Base-by-base conservation (phyloP, 2,797 vertebrate genomes). In the Lepus townsendii region DNA sequence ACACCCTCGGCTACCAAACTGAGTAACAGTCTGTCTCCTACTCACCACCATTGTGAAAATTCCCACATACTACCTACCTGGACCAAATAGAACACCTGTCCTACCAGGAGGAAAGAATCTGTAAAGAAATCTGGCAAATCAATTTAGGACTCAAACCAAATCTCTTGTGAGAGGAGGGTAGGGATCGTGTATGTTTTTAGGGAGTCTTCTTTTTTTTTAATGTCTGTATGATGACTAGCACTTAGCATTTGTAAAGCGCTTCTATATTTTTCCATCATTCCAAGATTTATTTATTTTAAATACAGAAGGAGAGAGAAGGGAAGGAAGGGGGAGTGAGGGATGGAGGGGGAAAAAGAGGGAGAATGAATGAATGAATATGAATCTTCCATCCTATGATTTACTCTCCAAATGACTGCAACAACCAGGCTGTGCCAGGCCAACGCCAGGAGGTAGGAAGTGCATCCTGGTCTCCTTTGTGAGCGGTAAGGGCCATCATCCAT, bases 81-180 rank as follows among this genome's bases (percentile, higher is more conserved):
- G 65, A 82, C 9, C 57, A 65, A 66, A 57, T 42, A 90, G 35
- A 68, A 57, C 6, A 22, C 27, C 24, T 82, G 27, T 86, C 8
- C 57, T 24, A 57, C 26, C 19, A 0, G 88, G 35, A 92, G 32
- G 50, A 71, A 87, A 38, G 5, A 42, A 5, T 88, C 22, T 65
- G 5, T 83, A 57, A 85, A 83, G 54, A 96, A 89, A 80, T 62
- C 57, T 93, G 63, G 38, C 16, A 72, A 79, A 80, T 91, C 24
- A 72, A 8, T 78, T 30, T 87, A 54, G 83, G 32, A 76, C 13
- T 66, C 50, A 72, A 90, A 38, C 42, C 32, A 68, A n/a, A 22
- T 19, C 32, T 27, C 42, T 60, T 38, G 8, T 20, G n/a, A 42
- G n/a, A 73, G 38, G 60, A 72, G 26, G n/a, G 17, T 1, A 54